A percentile compares a stretch with the other conserved stretches of the same genome.
Evolutionary conservation across 2,888 invertebrate species (phyloP).

Genomic region (Polyommatus iphigenia): DNA sequence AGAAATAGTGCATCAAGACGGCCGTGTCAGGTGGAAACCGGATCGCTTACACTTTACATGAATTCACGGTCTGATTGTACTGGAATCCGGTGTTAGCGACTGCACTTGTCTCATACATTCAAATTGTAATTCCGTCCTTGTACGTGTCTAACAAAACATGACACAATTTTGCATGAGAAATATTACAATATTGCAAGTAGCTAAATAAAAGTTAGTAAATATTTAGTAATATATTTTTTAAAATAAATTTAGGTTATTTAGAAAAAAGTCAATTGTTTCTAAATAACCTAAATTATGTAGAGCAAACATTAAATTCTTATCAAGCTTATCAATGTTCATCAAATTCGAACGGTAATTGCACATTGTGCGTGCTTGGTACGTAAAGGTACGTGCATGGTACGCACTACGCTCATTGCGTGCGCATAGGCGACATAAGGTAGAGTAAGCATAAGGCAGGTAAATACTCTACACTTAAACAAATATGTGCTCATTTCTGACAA

Average conservation of each 20-base stretch:
- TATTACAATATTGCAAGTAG: not conserved
- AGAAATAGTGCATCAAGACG: slow-evolving; percentile 10
- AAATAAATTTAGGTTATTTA: no score
- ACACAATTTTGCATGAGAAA: slow-evolving; percentile 2
- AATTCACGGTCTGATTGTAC: slow-evolving; percentile 28
- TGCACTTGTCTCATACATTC: not conserved
- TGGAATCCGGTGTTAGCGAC: slow-evolving; percentile 25
- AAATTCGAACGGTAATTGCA: not conserved
- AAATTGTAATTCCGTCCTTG: not conserved
- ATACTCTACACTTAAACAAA: slow-evolving; percentile 14
- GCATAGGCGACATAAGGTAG: not conserved
- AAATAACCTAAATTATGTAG: no score
- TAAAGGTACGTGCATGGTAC: not conserved
- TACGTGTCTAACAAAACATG: not conserved
- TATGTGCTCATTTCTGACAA: not conserved
- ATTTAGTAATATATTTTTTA: no score
- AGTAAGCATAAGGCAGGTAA: not conserved
- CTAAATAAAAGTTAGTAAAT: no score
- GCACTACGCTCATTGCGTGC: not conserved
- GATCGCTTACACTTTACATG: slow-evolving; percentile 14
- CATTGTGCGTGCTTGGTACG: not conserved
- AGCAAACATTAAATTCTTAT: no score
- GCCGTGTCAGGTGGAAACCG: slow-evolving; percentile 12
- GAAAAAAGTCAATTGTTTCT: no score
- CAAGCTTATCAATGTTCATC: no score